Evolutionary conservation across 1,140 invertebrate genomes (phyloP), one percentile per base, ranked within the genome.

Genomic region (Drosophila gunungcola): DNA sequence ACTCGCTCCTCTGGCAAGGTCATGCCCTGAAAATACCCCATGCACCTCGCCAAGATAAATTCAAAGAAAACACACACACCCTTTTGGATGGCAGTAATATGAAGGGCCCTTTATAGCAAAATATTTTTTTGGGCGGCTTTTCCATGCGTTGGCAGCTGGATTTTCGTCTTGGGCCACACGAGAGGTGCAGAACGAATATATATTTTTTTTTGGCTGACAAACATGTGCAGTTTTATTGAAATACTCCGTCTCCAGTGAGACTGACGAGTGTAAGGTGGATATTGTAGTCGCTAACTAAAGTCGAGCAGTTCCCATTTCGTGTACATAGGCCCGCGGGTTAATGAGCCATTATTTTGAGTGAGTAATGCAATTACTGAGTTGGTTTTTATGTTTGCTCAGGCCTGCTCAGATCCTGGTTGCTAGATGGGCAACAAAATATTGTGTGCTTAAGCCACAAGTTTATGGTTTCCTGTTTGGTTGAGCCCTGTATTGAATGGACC

Each of bases 331-430:
- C 32, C 27, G 42, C 16, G 16, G 34, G 70, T 60, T 65, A 81
- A 81, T 73, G 78, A 61, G 78, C 41, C 73, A 80, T 76, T 80
- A 76, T 46, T 73, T 81, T 81, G 73, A 76, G 73, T 80, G 78
- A 62, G 65, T 72, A 81, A 81, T 65, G 65, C 78, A 81, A 81
- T 81, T 77, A 80, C 78, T 58, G 51, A 43, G 46, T 41, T 43
- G 43, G 38, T 46, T 53, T 63, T 60, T 76, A 70, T 56, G 60
- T 41, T 12, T 27, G 9, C 25, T 7, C 32, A 25, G 12, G 12
- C 9, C 34, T 41, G 36, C 48, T 32, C 11, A 13, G 21, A 36
- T 39, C 12, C 25, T 29, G 32, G 55, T 69, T 69, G 32, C 49
- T 16, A 27, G 43, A 54, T 69, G 25, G n/a, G 63, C 29, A 32